Base-by-base conservation (phyloP, 2,888 invertebrate species). In the Dolichomitus sp. region DNA sequence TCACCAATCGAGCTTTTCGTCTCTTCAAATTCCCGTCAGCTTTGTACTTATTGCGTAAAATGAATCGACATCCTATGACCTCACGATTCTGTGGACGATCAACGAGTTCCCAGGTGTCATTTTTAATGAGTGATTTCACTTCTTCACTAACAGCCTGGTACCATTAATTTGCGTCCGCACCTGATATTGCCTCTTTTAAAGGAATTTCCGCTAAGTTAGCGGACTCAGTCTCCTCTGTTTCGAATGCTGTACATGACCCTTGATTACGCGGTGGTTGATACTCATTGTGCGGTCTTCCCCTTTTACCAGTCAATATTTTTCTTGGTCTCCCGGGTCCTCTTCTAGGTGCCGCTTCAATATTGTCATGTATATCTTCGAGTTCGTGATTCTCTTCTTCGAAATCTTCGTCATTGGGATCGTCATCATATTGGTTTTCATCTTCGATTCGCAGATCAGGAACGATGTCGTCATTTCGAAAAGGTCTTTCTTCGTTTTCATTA, bases 211-310 rank as follows among this genome's bases (percentile, higher is more conserved):
- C 45, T 30, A 52, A 52, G 19, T 52, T 52, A 37, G 40, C 57
- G 1, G 33, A 33, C 27, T 48, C 87, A 86, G n/a, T 45, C 6
- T 66, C 66, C 17, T 30, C 69, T 2, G 19, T n/a, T 33, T 75
- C 68, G n/a, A 54, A 42, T 59, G 57, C 76, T 33, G 33, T 17
- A 4, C 14, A 19, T 0, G 19, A 33, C 6, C 42, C 9, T 54
- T 68, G 45, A 30, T 40, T n/a, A 7, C 54, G 66, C 37, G 54
- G 30, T 66, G 27, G 17, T 14, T 78, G 79, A 65, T 65, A 72
- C 40, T 45, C 14, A 14, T 63, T 54, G 1, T 54, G 63, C 4
- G 79, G 79, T 79, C 65, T 72, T 65, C 57, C 65, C 42, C 54
- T 63, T 33, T 45, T 48, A 33, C 72, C 69, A 6, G 72, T 72